Evolutionary conservation across 2,797 vertebrate species (phyloP).

Genomic region (Coreius guichenoti): DNA sequence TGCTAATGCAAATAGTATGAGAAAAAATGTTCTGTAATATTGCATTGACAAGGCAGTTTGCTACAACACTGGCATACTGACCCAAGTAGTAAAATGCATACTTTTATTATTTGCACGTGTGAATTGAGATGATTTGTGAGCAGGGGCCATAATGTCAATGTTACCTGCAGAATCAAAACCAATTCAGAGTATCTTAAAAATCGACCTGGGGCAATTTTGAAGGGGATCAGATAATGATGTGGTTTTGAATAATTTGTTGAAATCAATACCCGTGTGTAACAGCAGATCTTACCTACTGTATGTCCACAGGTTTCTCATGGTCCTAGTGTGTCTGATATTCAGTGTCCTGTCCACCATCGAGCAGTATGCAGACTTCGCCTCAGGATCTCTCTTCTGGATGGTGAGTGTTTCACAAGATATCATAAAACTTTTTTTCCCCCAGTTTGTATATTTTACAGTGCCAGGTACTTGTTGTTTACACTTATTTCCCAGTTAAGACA

Average conservation of each 20-base stretch:
- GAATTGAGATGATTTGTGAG: not conserved
- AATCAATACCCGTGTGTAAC: not conserved
- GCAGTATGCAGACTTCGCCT: constrained; percentile 88
- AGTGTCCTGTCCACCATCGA: constrained; percentile 91
- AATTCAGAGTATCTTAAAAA: not conserved
- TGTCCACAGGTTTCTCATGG: constrained; percentile 78
- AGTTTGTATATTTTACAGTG: no score
- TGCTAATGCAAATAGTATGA: not conserved
- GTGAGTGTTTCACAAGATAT: constrained; percentile 75
- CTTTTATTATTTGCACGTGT: not conserved
- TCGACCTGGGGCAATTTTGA: no score
- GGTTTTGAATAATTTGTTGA: not conserved
- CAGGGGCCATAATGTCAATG: not conserved
- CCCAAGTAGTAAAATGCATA: not conserved
- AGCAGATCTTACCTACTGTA: not conserved
- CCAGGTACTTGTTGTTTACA: no score
- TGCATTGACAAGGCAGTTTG: not conserved
- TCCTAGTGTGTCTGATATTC: constrained; percentile 91
- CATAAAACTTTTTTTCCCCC: no score
- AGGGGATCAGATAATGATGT: not conserved
- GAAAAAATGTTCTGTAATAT: not conserved
- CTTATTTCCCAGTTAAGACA: not conserved
- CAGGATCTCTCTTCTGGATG: constrained; percentile 91
- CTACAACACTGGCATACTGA: not conserved
- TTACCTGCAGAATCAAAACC: not conserved